Base-by-base conservation (phyloP, 2,113 vertebrate genomes). In the Thamnaconus septentrionalis region DNA sequence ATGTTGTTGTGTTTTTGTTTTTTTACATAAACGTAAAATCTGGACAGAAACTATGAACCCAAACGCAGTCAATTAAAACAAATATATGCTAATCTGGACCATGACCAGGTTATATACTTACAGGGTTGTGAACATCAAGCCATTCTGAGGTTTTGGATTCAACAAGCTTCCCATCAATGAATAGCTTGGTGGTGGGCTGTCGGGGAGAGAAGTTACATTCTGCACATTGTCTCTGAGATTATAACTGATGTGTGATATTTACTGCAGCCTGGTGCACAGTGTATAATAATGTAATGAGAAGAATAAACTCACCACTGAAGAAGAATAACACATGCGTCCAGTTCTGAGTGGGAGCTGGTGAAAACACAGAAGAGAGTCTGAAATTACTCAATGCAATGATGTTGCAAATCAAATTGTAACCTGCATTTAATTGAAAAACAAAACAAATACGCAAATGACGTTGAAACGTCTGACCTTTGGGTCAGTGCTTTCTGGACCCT, bases 81-180 rank as follows among this genome's bases (percentile, higher is more conserved):
- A 31, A 31, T 31, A 31, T 31, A 31, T 31, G 18, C 18, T 31
- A 31, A 31, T 31, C 18, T 31, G 18, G 18, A 31, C 18, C 18
- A 31, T 31, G 18, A 31, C 18, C 18, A 50, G n/a, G 7, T 31
- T 0, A 12, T 49, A 52, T 66, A 92, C 96, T 94, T 90, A 99
- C 97, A 39, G 97, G 96, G 79, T 98, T 97, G 83, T 97, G 95
- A 86, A 98, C 93, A 82, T 99, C 93, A 42, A 96, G 91, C 97
- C 97, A 98, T 85, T 97, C 94, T 56, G 94, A 92, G 45, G 90
- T 93, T 85, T 94, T 93, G 46, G 97, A 99, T 74, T 99, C 96
- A 73, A 98, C 82, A 90, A 98, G 98, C 78, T 97, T 97, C 7
- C 97, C 97, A 92, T 98, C 93, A 56, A 98, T 97, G 82, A 99